A percentile compares a stretch with the other conserved stretches of the same genome.
These are phyloP conservation scores for Bergia puertoricense DNA, from an alignment of 92 coral and sea anemone genomes.

Conservation along the genomic window DNA sequence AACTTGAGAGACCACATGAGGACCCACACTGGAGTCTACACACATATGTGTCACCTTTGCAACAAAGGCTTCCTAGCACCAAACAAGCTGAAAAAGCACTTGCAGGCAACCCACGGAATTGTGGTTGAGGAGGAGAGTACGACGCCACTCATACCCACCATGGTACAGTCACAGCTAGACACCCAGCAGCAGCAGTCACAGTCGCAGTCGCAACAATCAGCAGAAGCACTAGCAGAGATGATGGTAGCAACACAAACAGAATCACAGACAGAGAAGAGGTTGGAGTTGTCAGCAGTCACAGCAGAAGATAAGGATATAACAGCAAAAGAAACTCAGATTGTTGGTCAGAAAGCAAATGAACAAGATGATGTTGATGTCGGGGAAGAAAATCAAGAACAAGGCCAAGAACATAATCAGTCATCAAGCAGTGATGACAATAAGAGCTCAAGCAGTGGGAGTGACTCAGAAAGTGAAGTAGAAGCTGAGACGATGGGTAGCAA, in stretches of 20 bases:
- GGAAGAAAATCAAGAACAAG: background rate
- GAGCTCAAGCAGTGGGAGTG: conserved; percentile 14
- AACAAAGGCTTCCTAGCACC: conserved; percentile 95
- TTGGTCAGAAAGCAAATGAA: too few relatives aligned
- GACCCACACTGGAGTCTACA: conserved; percentile 87
- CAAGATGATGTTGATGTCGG: background rate
- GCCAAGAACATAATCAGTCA: conserved; percentile 8
- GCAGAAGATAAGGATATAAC: background rate
- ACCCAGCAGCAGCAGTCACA: background rate
- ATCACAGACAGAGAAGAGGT: background rate
- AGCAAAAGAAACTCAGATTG: background rate
- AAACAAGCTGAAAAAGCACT: conserved; percentile 84
- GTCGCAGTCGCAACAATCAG: background rate
- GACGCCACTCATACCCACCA: background rate
- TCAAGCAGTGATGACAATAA: conserved; percentile 6
- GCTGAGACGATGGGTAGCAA: background rate
- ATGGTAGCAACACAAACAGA: background rate
- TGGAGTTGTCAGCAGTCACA: background rate
- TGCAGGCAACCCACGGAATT: conserved; percentile 64
- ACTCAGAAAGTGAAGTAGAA: conserved; percentile 1
- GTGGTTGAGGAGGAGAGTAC: conserved; percentile 34
- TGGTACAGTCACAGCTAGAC: background rate
- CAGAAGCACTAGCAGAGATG: background rate
- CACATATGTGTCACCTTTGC: conserved; percentile 83
- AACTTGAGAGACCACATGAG: conserved; percentile 93